phyloP scores from a whole-genome alignment of 2,797 vertebrate genomes.

The Parambassis ranga region DNA sequence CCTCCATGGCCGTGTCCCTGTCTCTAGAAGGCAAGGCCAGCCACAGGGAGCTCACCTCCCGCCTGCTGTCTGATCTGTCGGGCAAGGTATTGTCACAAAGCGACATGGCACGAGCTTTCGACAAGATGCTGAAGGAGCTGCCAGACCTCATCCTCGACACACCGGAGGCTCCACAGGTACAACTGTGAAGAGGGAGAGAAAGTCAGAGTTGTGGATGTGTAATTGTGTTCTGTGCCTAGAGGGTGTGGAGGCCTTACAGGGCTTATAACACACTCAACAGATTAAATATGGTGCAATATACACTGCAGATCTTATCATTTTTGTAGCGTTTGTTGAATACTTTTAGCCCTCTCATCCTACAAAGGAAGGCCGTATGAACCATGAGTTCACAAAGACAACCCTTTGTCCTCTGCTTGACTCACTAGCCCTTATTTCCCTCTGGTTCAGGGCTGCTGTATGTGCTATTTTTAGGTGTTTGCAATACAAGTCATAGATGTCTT shows the following conservation, averaged over 20 bases:
- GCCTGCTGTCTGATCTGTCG: constrained; percentile 85
- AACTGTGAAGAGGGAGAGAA: neutral
- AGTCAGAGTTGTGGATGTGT: neutral
- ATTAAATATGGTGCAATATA: neutral
- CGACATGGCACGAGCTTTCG: constrained; percentile 84
- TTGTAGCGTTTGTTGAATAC: too few species aligned
- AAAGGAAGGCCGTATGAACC: too few species aligned
- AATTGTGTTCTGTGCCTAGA: neutral
- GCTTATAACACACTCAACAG: neutral
- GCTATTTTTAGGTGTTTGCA: too few species aligned
- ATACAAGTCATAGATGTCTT: too few species aligned
- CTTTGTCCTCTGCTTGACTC: too few species aligned
- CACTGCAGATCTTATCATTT: too few species aligned
- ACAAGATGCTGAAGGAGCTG: constrained; percentile 85
- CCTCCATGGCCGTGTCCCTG: constrained; percentile 84
- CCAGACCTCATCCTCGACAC: constrained; percentile 90
- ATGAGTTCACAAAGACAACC: too few species aligned
- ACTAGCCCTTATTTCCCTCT: too few species aligned
- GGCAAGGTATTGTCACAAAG: constrained; percentile 79
- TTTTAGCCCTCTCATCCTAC: too few species aligned
- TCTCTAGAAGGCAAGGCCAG: constrained; percentile 89
- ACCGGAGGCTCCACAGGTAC: constrained; percentile 88
- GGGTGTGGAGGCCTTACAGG: neutral
- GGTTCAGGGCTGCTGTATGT: too few species aligned
- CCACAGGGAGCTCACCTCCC: constrained; percentile 88